Base-by-base conservation (phyloP, 2,888 invertebrate genomes). In the Cheilosia vulpina region DNA sequence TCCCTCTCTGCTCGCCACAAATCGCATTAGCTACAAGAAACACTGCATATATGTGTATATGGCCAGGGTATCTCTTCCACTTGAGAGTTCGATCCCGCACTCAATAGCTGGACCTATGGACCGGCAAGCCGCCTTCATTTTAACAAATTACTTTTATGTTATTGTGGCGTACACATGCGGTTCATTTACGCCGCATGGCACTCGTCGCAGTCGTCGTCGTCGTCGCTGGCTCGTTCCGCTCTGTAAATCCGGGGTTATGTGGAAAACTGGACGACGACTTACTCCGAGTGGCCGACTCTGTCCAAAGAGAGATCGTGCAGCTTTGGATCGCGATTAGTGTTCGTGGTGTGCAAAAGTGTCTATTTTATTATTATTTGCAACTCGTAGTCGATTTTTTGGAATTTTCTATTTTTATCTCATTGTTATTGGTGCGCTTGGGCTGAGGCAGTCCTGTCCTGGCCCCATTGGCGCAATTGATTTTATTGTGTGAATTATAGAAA, bases 131-230 rank as follows among this genome's bases (percentile, higher is more conserved):
- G 81, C 85, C 85, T 85, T 85, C 85, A 81, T 85, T 85, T 85
- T 85, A 85, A 85, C 85, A 85, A 85, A 85, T 85, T 85, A 85
- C 85, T 81, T 73, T 81, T 72, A 77, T 81, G 81, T 85, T 85
- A 81, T 85, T 85, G 85, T 81, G 76, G 76, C 76, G 63, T 81
- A 85, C 85, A 81, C 76, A 85, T 71, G 45, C 45, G 81, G 85
- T 85, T 85, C 76, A 85, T 81, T 85, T 85, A 72, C 66, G 58
- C 81, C 66, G 72, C 85, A 71, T 76, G 69, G 65, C 76, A 80
- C 75, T 65, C 19, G 47, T 41, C 50, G 60, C 21, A 5, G 53
- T 55, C 17, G 66, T 65, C 27, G 55, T 62, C 50, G 77, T 47
- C 47, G 15, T 75, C 53, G 50, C n/a, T 62, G 34, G 31, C 65